Conservation (phyloP, 2,888 invertebrate species). For the Sabatieria punctata region DNA sequence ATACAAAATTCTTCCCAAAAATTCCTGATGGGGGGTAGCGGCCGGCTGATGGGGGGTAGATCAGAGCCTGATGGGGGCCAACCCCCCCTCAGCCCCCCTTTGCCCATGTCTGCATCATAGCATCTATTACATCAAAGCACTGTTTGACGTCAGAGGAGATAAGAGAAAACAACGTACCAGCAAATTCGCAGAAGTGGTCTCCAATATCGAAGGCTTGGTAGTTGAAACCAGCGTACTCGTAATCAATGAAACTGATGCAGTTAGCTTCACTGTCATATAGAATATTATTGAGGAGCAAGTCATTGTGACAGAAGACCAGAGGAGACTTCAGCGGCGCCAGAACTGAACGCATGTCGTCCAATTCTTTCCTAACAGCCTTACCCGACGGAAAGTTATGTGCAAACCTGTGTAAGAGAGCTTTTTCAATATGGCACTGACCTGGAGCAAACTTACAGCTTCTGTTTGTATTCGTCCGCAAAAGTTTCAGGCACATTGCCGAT, state of each 20-base stretch:
- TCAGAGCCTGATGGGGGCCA: too few relatives aligned
- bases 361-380: constrained; percentile 4
- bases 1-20: too few relatives aligned
- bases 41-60: too few relatives aligned
- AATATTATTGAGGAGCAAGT: constrained; percentile 81
- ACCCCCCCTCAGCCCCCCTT: too few relatives aligned
- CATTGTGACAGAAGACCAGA: constrained; percentile 89
- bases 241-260: constrained; percentile 64
- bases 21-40: too few relatives aligned
- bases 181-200: constrained; percentile 93
- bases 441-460: constrained; percentile 9
- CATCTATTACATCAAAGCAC: too few relatives aligned
- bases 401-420: neutral
- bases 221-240: constrained; percentile 82
- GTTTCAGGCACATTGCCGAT: constrained; percentile 13
- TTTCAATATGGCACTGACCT: neutral
- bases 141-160: neutral
- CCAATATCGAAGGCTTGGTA: constrained; percentile 90
- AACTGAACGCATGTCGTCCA: constrained; percentile 9
- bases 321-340: constrained; percentile 17
- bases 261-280: constrained; percentile 51
- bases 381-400: constrained; percentile 4
- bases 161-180: constrained; percentile 46
- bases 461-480: constrained; percentile 12
- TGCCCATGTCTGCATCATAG: too few relatives aligned